Percentiles rank a stretch among this genome's conserved stretches.
Conservation (phyloP, 2,797 vertebrate species). For the Staurois parvus region DNA sequence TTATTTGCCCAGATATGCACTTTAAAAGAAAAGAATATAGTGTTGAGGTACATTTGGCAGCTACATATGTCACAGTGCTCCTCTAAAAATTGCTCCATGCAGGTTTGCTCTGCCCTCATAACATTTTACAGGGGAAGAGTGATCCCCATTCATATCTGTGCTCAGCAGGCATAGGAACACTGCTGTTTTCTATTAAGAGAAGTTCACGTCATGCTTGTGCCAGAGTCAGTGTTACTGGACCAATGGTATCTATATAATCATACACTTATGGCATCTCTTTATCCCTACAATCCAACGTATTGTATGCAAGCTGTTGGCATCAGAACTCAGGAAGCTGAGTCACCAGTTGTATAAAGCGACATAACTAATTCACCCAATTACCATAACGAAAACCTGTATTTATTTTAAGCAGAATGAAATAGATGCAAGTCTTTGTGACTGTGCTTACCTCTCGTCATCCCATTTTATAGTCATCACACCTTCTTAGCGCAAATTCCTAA, state of each 20-base stretch:
- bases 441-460: slow-evolving; percentile 45
- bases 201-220: not conserved
- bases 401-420: not conserved
- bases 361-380: not conserved
- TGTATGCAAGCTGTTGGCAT: not conserved
- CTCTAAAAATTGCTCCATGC: too few relatives aligned
- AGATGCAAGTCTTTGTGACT: not conserved
- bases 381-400: slow-evolving; percentile 19
- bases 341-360: not conserved
- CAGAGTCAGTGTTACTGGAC: not conserved
- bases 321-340: slow-evolving; percentile 1
- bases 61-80: too few relatives aligned
- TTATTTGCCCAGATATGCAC: too few relatives aligned
- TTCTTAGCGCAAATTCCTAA: not conserved
- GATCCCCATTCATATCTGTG: too few relatives aligned
- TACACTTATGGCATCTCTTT: not conserved
- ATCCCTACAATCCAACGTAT: not conserved
- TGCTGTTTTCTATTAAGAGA: not conserved
- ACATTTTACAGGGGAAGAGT: too few relatives aligned
- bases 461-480: slow-evolving; percentile 1
- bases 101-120: too few relatives aligned
- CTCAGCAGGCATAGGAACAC: too few relatives aligned
- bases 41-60: too few relatives aligned
- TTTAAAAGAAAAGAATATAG: too few relatives aligned
- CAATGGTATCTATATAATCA: not conserved